Conservation (phyloP, 2,113 vertebrate genomes). For the Chauna torquata region DNA sequence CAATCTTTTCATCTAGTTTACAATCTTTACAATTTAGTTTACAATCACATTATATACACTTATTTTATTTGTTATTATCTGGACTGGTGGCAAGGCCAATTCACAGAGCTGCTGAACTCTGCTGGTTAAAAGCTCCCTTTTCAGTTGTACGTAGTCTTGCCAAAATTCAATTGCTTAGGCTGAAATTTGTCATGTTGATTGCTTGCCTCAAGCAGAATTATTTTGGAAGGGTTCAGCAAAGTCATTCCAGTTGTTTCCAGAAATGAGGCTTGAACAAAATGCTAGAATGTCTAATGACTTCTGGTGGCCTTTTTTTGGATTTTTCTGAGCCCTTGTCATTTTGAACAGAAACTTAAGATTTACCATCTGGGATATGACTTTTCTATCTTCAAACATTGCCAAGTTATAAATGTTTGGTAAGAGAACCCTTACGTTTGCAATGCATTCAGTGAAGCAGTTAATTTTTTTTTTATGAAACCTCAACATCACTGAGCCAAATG, state of each 20-base stretch:
- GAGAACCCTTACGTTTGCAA: not conserved
- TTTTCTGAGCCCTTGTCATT: not conserved
- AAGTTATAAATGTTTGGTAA: constrained; percentile 16
- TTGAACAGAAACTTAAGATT: constrained; percentile 9
- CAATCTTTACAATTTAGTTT: no score
- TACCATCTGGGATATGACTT: constrained; percentile 34
- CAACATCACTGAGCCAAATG: not conserved
- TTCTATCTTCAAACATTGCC: not conserved
- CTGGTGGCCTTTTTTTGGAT: not conserved
- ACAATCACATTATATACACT: not conserved
- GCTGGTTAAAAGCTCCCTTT: constrained; percentile 7
- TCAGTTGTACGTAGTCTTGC: constrained; percentile 5
- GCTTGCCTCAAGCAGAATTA: constrained; percentile 27
- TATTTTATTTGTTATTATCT: not conserved
- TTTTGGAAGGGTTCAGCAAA: constrained; percentile 43
- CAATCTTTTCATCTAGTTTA: no score
- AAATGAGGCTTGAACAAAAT: constrained; percentile 23
- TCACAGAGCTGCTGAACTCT: constrained; percentile 17
- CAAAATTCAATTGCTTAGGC: constrained; percentile 28
- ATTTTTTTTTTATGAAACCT: not conserved
- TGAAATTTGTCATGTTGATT: constrained; percentile 35
- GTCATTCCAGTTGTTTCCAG: constrained; percentile 15
- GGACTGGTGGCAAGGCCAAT: not conserved
- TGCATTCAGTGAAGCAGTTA: constrained; percentile 6
- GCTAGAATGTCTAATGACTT: not conserved